phyloP scores from a whole-genome alignment of 2,113 vertebrate species.

The Lanius collurio region DNA sequence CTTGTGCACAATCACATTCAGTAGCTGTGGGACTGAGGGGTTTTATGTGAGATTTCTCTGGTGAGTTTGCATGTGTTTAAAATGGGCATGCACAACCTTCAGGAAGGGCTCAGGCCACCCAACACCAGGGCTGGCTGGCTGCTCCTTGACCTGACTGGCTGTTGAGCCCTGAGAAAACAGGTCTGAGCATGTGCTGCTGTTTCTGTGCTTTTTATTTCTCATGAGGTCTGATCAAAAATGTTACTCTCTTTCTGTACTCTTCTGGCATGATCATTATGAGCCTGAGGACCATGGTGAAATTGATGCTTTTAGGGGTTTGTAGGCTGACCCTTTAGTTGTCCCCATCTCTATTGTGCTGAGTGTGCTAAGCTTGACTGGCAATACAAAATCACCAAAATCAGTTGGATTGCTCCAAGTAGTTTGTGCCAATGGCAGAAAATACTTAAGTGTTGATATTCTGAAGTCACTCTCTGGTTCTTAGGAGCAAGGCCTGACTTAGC shows the following conservation, averaged over 20 bases:
- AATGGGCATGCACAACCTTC: background rate
- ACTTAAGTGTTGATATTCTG: background rate
- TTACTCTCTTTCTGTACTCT: background rate
- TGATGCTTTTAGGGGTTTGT: background rate
- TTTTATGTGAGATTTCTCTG: background rate
- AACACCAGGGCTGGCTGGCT: background rate
- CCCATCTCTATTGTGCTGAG: background rate
- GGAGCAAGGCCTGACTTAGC: background rate
- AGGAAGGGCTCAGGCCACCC: background rate
- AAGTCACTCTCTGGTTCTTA: background rate
- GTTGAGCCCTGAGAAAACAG: background rate
- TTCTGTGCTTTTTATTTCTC: background rate
- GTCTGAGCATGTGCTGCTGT: background rate
- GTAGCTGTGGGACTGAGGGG: background rate
- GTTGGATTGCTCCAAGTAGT: background rate
- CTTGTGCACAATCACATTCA: background rate
- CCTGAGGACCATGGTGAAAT: accelerated
- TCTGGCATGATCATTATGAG: background rate
- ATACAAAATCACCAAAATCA: background rate
- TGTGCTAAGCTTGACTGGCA: background rate
- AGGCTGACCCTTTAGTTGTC: background rate
- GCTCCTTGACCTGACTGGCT: background rate
- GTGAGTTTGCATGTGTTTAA: background rate
- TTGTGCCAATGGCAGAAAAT: background rate
- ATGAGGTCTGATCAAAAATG: background rate